These are phyloP conservation scores for Campylomormyrus numenius DNA, from an alignment of 2,113 vertebrate genomes.

Conservation along the genomic window DNA sequence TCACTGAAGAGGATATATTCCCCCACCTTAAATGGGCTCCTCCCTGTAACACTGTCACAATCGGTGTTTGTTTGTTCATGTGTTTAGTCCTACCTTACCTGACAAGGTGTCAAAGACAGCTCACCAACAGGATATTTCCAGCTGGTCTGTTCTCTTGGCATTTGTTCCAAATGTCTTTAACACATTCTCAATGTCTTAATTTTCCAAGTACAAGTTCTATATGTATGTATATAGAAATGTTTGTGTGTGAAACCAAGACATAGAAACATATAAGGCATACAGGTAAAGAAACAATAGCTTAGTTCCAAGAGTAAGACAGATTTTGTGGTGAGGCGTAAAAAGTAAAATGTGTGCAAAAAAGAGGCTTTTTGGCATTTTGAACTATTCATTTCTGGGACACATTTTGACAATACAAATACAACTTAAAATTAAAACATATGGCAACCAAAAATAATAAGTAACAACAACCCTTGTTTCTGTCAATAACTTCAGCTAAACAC, in stretches of 20 bases:
- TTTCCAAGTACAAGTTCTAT: background rate
- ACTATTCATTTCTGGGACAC: background rate
- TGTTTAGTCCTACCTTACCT: background rate
- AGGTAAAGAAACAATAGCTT: background rate
- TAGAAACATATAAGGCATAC: background rate
- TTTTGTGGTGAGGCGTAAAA: background rate
- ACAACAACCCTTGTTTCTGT: background rate
- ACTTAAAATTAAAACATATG: background rate
- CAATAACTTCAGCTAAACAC: background rate
- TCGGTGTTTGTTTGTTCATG: background rate
- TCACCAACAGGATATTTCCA: background rate
- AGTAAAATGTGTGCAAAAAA: background rate
- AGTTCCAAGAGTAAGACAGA: background rate
- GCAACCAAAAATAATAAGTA: too few relatives aligned
- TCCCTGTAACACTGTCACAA: background rate
- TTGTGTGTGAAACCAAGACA: background rate
- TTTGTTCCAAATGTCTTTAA: slow-evolving; percentile 2
- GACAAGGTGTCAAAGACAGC: background rate
- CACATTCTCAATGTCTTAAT: background rate
- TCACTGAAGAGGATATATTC: background rate
- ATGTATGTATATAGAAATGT: background rate
- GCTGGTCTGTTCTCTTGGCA: background rate
- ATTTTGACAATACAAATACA: background rate
- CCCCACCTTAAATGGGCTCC: too few relatives aligned
- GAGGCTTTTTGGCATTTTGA: background rate